These are phyloP conservation scores for Eulemur macaco DNA, from an alignment of 2,113 vertebrate genomes.

Conservation along the genomic window DNA sequence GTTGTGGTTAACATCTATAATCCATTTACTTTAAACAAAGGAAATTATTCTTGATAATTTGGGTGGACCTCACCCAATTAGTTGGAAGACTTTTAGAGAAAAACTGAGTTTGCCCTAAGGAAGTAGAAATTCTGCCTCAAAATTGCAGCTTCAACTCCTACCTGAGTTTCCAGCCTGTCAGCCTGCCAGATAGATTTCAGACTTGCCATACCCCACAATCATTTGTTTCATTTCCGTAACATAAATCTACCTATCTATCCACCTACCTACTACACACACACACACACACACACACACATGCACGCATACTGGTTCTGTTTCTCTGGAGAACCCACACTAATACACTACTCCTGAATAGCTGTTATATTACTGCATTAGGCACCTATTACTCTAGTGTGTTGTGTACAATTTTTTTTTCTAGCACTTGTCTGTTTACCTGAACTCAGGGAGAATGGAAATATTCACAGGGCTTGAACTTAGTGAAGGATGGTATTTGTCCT, in stretches of 20 bases:
- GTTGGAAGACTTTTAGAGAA: neutral
- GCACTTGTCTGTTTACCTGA: neutral
- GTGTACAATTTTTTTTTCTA: neutral
- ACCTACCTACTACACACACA: too few relatives aligned
- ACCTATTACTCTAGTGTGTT: neutral
- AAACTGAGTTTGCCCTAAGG: neutral
- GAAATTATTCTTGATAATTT: neutral
- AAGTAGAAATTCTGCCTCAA: slow-evolving; percentile 11
- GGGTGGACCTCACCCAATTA: neutral
- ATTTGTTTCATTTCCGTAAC: neutral
- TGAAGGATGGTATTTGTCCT: neutral
- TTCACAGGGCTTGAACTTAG: neutral
- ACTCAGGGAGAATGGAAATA: neutral
- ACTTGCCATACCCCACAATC: neutral
- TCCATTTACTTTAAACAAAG: neutral
- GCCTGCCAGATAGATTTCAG: neutral
- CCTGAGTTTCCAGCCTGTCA: neutral
- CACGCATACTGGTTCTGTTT: neutral
- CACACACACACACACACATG: too few relatives aligned
- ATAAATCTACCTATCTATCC: neutral
- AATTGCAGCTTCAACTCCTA: neutral
- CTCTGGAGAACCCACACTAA: neutral
- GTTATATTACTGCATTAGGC: neutral
- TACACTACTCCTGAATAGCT: neutral
- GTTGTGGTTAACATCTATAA: neutral